Conservation (phyloP, 2,888 invertebrate genomes). For the Megalurothrips usitatus region DNA sequence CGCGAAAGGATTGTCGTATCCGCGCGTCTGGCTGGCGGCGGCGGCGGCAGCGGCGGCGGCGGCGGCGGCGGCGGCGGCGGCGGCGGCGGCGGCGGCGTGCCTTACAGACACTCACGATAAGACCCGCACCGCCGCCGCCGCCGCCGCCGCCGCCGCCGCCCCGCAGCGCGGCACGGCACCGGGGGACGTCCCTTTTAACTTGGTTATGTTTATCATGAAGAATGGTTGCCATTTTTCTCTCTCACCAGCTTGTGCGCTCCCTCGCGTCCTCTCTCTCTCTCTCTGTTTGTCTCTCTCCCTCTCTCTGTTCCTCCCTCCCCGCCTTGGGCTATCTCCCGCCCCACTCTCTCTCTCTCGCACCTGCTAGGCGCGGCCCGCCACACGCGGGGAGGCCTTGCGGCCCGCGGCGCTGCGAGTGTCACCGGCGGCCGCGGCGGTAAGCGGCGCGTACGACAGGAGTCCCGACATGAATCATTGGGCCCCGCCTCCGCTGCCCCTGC, state of each 20-base stretch:
- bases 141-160: no score
- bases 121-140: neutral
- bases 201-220: conserved; percentile 11
- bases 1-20: no score
- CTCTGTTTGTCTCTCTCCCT: neutral
- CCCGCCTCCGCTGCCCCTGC: no score
- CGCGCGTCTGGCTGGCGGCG: neutral
- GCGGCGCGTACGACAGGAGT: no score
- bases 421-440: no score
- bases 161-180: neutral
- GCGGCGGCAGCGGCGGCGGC: neutral
- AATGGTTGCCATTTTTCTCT: conserved; percentile 5
- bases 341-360: neutral
- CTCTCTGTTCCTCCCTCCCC: neutral
- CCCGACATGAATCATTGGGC: no score
- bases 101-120: neutral
- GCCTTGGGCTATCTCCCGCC: neutral
- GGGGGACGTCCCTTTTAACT: neutral
- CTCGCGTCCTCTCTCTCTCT: neutral
- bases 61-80: neutral
- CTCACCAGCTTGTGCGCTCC: neutral
- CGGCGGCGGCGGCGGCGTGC: neutral
- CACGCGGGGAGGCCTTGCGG: neutral
- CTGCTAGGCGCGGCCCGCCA: neutral
- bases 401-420: neutral